Conservation (phyloP, 2,888 invertebrate species). For the Bursaphelenchus okinawaensis region DNA sequence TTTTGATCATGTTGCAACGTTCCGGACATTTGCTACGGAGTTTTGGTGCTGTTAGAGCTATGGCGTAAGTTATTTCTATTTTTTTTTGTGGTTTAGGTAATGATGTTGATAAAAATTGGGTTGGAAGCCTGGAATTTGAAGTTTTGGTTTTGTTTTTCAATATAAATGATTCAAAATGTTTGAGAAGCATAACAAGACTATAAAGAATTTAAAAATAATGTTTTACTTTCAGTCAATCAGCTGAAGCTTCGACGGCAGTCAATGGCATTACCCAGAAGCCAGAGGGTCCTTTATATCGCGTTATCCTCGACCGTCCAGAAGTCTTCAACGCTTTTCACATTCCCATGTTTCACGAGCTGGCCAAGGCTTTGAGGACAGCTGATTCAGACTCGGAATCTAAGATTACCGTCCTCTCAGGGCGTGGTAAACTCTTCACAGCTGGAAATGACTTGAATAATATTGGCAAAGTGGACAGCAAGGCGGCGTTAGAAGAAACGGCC, state of each 20-base stretch:
- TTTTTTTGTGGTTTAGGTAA: no score
- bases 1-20: no score
- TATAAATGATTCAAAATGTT: no score
- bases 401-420: conserved; percentile 18
- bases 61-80: no score
- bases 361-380: conserved; percentile 33
- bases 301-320: conserved; percentile 45
- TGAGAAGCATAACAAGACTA: no score
- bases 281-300: conserved; percentile 44
- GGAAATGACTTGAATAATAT: conserved; percentile 72
- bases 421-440: conserved; percentile 69
- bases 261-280: neutral
- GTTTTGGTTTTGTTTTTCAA: no score
- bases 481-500: conserved; percentile 39
- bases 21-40: no score
- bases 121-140: no score
- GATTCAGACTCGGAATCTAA: conserved; percentile 12
- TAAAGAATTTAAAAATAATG: no score
- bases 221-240: no score
- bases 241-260: neutral
- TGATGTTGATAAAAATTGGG: no score
- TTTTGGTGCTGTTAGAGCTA: no score
- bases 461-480: conserved; percentile 40
- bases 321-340: conserved; percentile 47
- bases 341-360: conserved; percentile 38